Evolutionary conservation across 2,113 vertebrate species (phyloP).

Genomic region (Rana temporaria): DNA sequence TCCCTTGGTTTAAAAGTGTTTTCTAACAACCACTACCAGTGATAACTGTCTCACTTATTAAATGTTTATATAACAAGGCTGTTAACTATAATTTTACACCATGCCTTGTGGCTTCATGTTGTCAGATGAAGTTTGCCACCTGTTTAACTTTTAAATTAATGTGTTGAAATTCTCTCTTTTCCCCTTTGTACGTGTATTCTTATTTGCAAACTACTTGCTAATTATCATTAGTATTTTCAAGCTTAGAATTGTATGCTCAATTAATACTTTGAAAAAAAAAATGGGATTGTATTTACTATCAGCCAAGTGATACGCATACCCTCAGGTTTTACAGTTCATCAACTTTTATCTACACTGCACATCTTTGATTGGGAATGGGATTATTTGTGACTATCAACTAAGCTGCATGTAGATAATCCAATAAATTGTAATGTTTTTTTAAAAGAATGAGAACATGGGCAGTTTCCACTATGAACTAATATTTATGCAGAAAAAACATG

Average conservation of each 20-base stretch:
- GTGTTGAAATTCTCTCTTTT: not conserved
- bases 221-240: slow-evolving; percentile 11
- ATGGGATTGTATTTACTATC: no score
- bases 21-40: not conserved
- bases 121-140: not conserved
- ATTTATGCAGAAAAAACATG: no score
- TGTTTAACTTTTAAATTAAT: not conserved
- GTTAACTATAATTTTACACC: slow-evolving; percentile 9
- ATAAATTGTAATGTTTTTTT: no score
- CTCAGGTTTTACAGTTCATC: no score
- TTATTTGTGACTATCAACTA: no score
- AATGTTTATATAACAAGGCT: not conserved
- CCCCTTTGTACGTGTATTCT: not conserved
- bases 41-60: slow-evolving; percentile 1
- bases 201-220: slow-evolving; percentile 15
- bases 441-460: no score
- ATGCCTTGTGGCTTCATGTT: not conserved
- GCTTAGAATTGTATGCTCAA: not conserved
- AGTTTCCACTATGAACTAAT: no score
- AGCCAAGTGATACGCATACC: no score
- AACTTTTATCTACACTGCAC: no score
- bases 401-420: no score
- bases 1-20: not conserved
- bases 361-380: no score
- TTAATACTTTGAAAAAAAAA: not conserved